phyloP scores from a whole-genome alignment of 2,888 invertebrate species.

The Esperia sulphurella region DNA sequence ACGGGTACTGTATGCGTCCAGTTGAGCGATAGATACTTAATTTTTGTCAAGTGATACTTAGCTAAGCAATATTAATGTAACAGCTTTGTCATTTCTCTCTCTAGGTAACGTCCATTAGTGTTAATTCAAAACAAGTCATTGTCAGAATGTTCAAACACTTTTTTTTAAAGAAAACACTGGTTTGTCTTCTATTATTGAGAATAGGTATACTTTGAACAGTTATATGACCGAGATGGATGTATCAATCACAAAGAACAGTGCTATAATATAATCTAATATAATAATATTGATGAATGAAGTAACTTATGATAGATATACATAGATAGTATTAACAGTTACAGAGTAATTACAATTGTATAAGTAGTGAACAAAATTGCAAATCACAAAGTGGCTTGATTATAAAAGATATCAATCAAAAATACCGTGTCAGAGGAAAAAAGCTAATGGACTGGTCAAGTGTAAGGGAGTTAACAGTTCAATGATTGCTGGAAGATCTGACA shows the following conservation, averaged over 20 bases:
- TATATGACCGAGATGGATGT: slow-evolving; percentile 29
- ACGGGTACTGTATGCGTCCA: slow-evolving; percentile 30
- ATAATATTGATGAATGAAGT: slow-evolving; percentile 29
- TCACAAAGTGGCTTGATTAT: not conserved
- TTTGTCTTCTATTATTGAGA: not conserved
- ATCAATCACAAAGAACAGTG: slow-evolving; percentile 28
- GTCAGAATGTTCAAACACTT: not conserved
- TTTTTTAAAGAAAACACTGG: not conserved
- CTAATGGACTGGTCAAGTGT: slow-evolving; percentile 1
- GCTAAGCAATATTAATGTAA: slow-evolving; percentile 19
- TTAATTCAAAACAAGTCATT: not conserved
- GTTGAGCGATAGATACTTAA: slow-evolving; percentile 22
- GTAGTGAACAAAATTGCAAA: not conserved
- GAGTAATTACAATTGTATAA: not conserved
- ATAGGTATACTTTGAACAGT: slow-evolving; percentile 23
- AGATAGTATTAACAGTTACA: not conserved
- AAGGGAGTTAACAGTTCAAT: slow-evolving; percentile 6
- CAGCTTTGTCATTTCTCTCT: slow-evolving; percentile 18
- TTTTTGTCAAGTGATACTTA: slow-evolving; percentile 14
- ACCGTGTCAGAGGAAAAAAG: slow-evolving; percentile 6
- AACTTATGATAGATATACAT: slow-evolving; percentile 13
- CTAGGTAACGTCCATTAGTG: not conserved
- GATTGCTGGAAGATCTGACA: slow-evolving; percentile 20
- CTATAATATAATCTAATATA: slow-evolving; percentile 26
- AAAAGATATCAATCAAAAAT: slow-evolving; percentile 9